Conservation (phyloP, 2,113 vertebrate genomes). For the Dromiciops gliroides region DNA sequence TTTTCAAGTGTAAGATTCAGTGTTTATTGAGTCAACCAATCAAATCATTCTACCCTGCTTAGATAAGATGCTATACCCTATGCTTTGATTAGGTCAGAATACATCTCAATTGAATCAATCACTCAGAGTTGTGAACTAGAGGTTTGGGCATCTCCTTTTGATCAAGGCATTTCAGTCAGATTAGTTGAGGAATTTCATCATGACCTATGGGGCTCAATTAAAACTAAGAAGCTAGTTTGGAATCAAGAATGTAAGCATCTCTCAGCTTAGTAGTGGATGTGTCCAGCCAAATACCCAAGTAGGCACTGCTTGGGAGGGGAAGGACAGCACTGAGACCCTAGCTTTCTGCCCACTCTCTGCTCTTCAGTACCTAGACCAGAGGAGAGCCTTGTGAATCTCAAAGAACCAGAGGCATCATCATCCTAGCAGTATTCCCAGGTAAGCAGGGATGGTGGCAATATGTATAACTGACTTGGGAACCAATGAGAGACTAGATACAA, state of each 20-base stretch:
- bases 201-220: not conserved
- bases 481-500: not conserved
- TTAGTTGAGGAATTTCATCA: not conserved
- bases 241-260: not conserved
- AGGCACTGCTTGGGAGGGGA: not conserved
- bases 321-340: not conserved
- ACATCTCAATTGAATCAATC: not conserved
- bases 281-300: not conserved
- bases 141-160: not conserved
- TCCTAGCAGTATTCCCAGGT: not conserved
- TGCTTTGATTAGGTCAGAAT: not conserved
- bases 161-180: not conserved
- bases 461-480: not conserved
- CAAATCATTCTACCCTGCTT: not conserved
- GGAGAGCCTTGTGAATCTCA: not conserved
- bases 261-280: not conserved
- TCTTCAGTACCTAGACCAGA: not conserved
- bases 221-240: not conserved
- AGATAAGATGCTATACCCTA: not conserved
- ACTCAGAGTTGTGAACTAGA: not conserved
- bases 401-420: not conserved
- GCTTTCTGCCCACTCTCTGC: not conserved
- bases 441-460: not conserved
- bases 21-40: not conserved
- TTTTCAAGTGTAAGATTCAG: not conserved